Base-by-base conservation (phyloP, 2,888 invertebrate species). In the Baccha elongata region DNA sequence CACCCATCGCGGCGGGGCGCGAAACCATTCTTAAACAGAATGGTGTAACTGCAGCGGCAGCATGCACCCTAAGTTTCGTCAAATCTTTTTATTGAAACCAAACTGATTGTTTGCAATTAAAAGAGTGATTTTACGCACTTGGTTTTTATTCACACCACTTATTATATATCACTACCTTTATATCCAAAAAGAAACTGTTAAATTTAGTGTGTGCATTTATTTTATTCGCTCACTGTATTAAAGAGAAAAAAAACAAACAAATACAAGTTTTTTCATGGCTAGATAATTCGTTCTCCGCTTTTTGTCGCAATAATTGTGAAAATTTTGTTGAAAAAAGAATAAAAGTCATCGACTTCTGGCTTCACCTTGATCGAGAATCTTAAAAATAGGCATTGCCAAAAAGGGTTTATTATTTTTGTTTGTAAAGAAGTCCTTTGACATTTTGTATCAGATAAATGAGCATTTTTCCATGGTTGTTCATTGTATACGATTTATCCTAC, bases 351-450 rank as follows among this genome's bases (percentile, higher is more conserved):
- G 53, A 44, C 72, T 53, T 53, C 44, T 48, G 19, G 35, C 32
- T 7, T 37, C 8, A n/a, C 5, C n/a, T 58, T n/a, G n/a, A 48
- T 48, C 7, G 23, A 58, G 35, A 44, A 11, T n/a, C 13, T 44
- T 29, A 44, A 1, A 42, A 60, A 60, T 60, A 60, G 42, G 17
- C 42, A 29, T 60, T 60, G 60, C 26, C 29, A 44, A 42, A 44
- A 58, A n/a, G n/a, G 17, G 42, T 7, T 60, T 23, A 3, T 13
- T 42, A 0, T 26, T 60, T 29, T n/a, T 21, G 23, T n/a, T 48
- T 48, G n/a, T n/a, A 2, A 26, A 40, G 29, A 73, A 65, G 55
- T 65, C 65, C 65, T 73, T 65, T 23, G 55, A 73, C 29, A 21
- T 55, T 65, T 65, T 19, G 7, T 72, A 52, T 21, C 44, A 53